Conservation (phyloP, 1,140 invertebrate species). For the Euborellia annulipes region DNA sequence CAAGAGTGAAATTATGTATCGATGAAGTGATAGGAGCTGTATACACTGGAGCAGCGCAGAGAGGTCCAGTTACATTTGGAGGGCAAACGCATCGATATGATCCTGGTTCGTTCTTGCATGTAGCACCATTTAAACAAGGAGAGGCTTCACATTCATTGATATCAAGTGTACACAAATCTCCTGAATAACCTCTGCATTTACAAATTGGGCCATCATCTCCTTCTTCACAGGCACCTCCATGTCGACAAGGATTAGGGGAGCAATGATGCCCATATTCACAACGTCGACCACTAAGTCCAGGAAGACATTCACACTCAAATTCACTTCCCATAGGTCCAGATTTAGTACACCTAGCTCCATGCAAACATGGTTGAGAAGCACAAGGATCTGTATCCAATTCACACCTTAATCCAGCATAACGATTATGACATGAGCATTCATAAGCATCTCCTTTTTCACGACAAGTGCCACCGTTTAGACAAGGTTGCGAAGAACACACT, state of each 20-base stretch:
- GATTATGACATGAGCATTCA: conserved; percentile 58
- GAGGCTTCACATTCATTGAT: conserved; percentile 61
- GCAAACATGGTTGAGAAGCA: conserved; percentile 71
- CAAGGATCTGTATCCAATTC: conserved; percentile 82
- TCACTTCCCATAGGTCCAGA: conserved; percentile 32
- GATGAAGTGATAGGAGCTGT: conserved; percentile 51
- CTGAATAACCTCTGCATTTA: conserved; percentile 57
- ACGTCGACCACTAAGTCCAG: conserved; percentile 51
- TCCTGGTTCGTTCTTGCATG: conserved; percentile 67
- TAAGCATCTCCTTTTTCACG: conserved; percentile 36
- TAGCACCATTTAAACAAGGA: conserved; percentile 67
- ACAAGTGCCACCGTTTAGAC: conserved; percentile 76
- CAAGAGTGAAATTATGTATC: conserved; percentile 36
- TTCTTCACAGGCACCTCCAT: conserved; percentile 72
- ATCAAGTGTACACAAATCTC: conserved; percentile 58
- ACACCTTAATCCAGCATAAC: conserved; percentile 63
- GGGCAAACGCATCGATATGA: conserved; percentile 56
- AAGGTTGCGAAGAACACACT: conserved; percentile 71
- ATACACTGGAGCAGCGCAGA: conserved; percentile 50
- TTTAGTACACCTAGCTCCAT: conserved; percentile 57
- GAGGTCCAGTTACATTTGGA: conserved; percentile 49
- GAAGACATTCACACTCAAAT: conserved; percentile 51
- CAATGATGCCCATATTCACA: conserved; percentile 75
- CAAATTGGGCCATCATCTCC: conserved; percentile 59
- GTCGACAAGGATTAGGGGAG: conserved; percentile 56